These are phyloP conservation scores for Rhorus exstirpatorius DNA, from an alignment of 2,888 invertebrate species.

Conservation along the genomic window DNA sequence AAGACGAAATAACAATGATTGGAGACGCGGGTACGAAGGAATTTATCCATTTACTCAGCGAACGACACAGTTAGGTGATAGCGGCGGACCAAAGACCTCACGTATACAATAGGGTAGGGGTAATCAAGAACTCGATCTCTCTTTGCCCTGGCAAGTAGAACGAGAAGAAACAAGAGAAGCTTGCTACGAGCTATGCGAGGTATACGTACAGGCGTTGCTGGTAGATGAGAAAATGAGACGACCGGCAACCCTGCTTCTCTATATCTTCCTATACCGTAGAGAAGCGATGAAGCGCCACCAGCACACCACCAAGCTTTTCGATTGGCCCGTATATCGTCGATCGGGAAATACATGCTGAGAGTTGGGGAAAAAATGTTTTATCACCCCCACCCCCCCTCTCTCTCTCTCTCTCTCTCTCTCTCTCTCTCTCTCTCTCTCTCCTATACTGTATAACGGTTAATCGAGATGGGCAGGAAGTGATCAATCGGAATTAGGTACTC, in stretches of 20 bases:
- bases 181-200: not conserved
- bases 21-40: slow-evolving; percentile 49
- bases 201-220: slow-evolving; percentile 34
- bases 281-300: slow-evolving; percentile 56
- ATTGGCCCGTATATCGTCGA: slow-evolving; percentile 33
- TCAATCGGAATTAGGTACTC: slow-evolving; percentile 55
- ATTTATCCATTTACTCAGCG: slow-evolving; percentile 66
- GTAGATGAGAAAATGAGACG: slow-evolving; percentile 66
- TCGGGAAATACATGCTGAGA: slow-evolving; percentile 36
- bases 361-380: slow-evolving; percentile 23
- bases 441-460: too few species aligned
- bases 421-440: too few species aligned
- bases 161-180: slow-evolving; percentile 35
- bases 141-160: slow-evolving; percentile 32
- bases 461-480: slow-evolving; percentile 43
- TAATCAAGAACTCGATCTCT: slow-evolving; percentile 69
- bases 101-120: slow-evolving; percentile 35
- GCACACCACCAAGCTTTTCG: slow-evolving; percentile 16
- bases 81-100: slow-evolving; percentile 43
- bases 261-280: slow-evolving; percentile 49
- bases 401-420: too few species aligned
- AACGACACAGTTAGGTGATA: slow-evolving; percentile 63
- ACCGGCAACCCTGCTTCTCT: slow-evolving; percentile 49
- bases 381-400: slow-evolving; percentile 26
- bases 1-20: slow-evolving; percentile 54